Evolutionary conservation across 2,113 vertebrate species (phyloP).

Genomic region (Vidua macroura): DNA sequence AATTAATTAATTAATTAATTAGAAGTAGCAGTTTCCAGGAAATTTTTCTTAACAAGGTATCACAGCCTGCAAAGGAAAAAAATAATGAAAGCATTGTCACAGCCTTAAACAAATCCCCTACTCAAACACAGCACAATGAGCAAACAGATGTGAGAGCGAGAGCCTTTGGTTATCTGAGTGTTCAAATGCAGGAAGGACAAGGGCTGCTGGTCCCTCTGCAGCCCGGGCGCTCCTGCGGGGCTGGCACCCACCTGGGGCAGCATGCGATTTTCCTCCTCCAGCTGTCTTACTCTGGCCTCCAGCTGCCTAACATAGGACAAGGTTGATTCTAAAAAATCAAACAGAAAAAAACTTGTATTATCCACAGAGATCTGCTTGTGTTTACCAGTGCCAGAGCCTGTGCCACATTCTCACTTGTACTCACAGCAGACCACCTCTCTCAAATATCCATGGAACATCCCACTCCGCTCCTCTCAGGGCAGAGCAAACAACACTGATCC

Average conservation of each 20-base stretch:
- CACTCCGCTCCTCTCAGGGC: not conserved
- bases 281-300: conserved; percentile 85
- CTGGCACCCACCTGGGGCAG: conserved; percentile 83
- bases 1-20: not conserved
- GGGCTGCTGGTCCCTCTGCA: conserved; percentile 20
- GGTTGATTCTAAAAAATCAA: conserved; percentile 83
- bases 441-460: not conserved
- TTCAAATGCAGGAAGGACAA: not conserved
- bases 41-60: conserved; percentile 27
- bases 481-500: not conserved
- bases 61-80: conserved; percentile 34
- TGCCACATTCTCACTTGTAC: not conserved
- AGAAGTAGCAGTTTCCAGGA: not conserved
- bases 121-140: not conserved
- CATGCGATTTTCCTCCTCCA: conserved; percentile 83
- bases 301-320: conserved; percentile 87
- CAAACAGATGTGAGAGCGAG: not conserved
- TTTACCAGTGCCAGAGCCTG: conserved; percentile 8
- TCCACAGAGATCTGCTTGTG: conserved; percentile 65
- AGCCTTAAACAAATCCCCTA: not conserved
- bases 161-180: not conserved
- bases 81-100: not conserved
- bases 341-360: conserved; percentile 76
- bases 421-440: conserved; percentile 12
- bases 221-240: not conserved